phyloP scores from a whole-genome alignment of 2,888 invertebrate genomes.

The Agrochola macilenta region DNA sequence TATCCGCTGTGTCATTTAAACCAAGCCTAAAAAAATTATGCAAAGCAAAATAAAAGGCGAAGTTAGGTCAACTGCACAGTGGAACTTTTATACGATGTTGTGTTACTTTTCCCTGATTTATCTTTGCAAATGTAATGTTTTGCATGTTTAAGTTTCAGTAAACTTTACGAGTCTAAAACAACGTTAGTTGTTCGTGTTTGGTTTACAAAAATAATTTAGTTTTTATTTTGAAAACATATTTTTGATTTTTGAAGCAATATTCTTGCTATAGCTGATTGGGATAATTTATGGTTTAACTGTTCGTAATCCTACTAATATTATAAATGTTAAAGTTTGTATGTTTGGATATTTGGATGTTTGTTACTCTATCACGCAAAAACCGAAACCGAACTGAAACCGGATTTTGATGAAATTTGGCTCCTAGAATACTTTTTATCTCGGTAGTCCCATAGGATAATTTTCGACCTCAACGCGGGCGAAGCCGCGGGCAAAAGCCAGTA shows the following conservation, averaged over 20 bases:
- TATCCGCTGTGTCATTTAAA: constrained; percentile 68
- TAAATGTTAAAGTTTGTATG: too few species aligned
- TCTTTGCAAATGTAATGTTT: constrained; percentile 27
- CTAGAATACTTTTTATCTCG: too few species aligned
- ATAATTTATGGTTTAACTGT: neutral
- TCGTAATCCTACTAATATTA: too few species aligned
- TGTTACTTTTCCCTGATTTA: constrained; percentile 4
- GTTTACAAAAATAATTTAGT: neutral
- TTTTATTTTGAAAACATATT: too few species aligned
- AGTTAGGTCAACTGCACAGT: constrained; percentile 23
- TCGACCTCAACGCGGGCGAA: too few species aligned
- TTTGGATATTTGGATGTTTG: too few species aligned
- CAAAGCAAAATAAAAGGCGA: constrained; percentile 29
- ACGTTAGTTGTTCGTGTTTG: neutral
- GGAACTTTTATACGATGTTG: constrained; percentile 7
- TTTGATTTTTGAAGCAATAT: neutral
- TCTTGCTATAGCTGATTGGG: neutral
- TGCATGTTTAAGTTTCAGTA: constrained; percentile 3
- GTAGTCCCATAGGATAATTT: too few species aligned
- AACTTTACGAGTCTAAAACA: neutral
- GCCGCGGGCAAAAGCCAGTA: too few species aligned
- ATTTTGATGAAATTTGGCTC: too few species aligned
- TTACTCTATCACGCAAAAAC: too few species aligned
- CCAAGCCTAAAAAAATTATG: constrained; percentile 39
- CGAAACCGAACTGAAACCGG: too few species aligned